A percentile compares a stretch with the other conserved stretches of the same genome.
Conservation (phyloP, 2,797 vertebrate species). For the Diceros bicornis region DNA sequence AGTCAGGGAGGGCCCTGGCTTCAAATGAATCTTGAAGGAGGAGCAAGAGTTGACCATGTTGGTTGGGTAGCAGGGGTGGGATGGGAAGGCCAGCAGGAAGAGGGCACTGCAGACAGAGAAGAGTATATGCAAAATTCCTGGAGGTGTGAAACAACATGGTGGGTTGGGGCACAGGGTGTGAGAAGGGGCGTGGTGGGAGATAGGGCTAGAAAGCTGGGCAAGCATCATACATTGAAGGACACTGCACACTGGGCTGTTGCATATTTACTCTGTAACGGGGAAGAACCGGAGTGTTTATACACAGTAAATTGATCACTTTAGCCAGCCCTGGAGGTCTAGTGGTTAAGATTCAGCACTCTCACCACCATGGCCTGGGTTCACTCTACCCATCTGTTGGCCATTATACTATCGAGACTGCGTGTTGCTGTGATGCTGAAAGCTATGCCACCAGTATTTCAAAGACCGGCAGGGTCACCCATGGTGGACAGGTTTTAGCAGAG, state of each 20-base stretch:
- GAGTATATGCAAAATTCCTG: not conserved
- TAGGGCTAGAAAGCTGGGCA: not conserved
- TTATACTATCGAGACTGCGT: too few species aligned
- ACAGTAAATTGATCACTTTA: not conserved
- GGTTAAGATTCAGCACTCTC: too few species aligned
- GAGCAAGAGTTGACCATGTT: not conserved
- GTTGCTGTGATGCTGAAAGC: too few species aligned
- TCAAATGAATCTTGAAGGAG: not conserved
- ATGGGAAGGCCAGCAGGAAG: not conserved
- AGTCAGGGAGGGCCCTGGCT: not conserved
- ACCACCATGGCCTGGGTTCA: too few species aligned
- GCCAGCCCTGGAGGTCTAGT: too few species aligned
- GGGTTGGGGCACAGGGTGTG: not conserved
- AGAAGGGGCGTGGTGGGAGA: not conserved
- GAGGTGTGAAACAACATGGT: not conserved
- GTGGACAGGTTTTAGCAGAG: too few species aligned
- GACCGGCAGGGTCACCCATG: too few species aligned
- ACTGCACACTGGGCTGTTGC: not conserved
- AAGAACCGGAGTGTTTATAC: not conserved
- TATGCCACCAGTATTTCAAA: too few species aligned
- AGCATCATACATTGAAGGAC: fast-evolving
- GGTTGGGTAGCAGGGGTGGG: not conserved
- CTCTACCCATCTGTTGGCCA: too few species aligned
- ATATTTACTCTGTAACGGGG: not conserved
- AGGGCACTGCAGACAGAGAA: fast-evolving